Evolutionary conservation across 1,140 invertebrate genomes (phyloP), one percentile per base, ranked within the genome.

Genomic region (Megalonaias nervosa): DNA sequence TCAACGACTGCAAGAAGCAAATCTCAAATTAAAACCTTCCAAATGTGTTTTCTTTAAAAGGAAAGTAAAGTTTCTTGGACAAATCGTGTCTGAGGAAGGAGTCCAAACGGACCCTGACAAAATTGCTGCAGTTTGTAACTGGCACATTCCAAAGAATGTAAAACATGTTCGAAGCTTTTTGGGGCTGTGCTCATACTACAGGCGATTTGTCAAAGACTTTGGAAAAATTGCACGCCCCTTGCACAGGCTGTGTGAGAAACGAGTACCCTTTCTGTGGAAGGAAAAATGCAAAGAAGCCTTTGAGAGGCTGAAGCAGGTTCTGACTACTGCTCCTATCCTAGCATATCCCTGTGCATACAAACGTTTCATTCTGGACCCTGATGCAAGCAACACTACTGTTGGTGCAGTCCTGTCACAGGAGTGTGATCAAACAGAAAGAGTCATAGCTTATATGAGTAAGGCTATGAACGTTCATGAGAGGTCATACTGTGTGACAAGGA

Each of bases 401-500:
- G 87, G 84, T 17, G 81, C 81, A 6, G 82, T 85, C 3, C 75
- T 89, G 57, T 80, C 75, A 9, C 88, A 89, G 75, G 68, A 65
- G 23, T 59, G 82, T 55, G 81, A 83, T n/a, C 77, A 81, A 38
- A 26, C 66, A 21, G 82, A 84, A 66, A 26, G 67, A 16, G 72
- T 81, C 0, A 80, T 86, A 9, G 82, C 82, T 6, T 87, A 82
- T 71, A 73, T 61, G 17, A 83, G 80, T 62, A 74, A 74, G 26
- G 26, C 77, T 14, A 76, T 85, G 19, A 82, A 69, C 55, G 69
- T 21, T 23, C 80, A 90, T 19, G 91, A 93, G 83, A 77, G 85
- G 74, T 90, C 91, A 19, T 93, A 93, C 81, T 84, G 82, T 69
- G 71, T 77, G 1, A 84, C 82, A 17, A 0, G 76, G 1, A 85